Evolutionary conservation across 1,140 invertebrate species (phyloP).

Genomic region (Diorhabda sublineata): DNA sequence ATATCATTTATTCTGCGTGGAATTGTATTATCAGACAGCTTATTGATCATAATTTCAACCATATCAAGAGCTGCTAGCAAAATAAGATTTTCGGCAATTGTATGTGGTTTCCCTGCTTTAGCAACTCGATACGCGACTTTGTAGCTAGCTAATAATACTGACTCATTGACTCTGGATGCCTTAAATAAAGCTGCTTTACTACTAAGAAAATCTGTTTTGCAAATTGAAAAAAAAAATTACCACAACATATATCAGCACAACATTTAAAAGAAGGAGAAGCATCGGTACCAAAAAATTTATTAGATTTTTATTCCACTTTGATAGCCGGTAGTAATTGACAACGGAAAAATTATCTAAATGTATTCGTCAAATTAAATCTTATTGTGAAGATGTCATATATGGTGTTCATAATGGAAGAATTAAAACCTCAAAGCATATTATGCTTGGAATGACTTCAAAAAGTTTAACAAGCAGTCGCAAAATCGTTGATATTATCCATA

Average conservation of each 20-base stretch:
- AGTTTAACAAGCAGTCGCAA: too few species aligned
- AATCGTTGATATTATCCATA: neutral
- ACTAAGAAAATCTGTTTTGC: neutral
- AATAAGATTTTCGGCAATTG: too few species aligned
- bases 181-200: too few species aligned
- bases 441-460: neutral
- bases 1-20: too few species aligned
- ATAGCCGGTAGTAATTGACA: neutral
- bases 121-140: too few species aligned
- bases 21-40: too few species aligned
- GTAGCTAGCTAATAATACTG: too few species aligned
- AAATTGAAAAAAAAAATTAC: constrained; percentile 6
- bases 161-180: too few species aligned
- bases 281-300: constrained; percentile 18
- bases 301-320: constrained; percentile 12
- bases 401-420: constrained; percentile 27
- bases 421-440: constrained; percentile 11
- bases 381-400: constrained; percentile 32
- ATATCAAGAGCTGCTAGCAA: too few species aligned
- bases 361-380: constrained; percentile 21
- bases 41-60: too few species aligned
- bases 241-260: neutral
- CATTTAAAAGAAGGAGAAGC: constrained; percentile 22
- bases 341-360: neutral
- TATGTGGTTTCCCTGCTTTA: too few species aligned